Conservation (phyloP, 2,888 invertebrate species). For the Galerucella nymphaeae region DNA sequence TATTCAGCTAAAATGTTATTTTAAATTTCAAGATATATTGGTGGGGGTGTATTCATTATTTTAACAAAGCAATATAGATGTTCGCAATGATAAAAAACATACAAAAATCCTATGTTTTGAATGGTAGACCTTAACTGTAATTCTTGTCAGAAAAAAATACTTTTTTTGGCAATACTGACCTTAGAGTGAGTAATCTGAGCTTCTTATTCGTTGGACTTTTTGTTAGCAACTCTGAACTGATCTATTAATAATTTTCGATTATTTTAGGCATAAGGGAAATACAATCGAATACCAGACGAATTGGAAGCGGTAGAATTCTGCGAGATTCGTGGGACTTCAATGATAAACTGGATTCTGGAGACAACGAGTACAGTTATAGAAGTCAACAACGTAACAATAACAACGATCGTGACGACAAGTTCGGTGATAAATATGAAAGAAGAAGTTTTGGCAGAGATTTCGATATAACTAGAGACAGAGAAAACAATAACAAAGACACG, state of each 20-base stretch:
- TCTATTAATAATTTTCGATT: neutral
- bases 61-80: too few relatives aligned
- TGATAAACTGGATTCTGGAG: constrained; percentile 49
- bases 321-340: constrained; percentile 60
- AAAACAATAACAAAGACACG: constrained; percentile 45
- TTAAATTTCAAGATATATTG: too few relatives aligned
- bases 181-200: too few relatives aligned
- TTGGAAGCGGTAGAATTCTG: constrained; percentile 88
- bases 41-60: too few relatives aligned
- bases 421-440: constrained; percentile 45
- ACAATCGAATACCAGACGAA: constrained; percentile 68
- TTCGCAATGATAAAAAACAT: too few relatives aligned
- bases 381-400: constrained; percentile 48
- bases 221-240: too few relatives aligned
- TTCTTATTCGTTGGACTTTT: too few relatives aligned
- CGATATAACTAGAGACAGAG: constrained; percentile 59
- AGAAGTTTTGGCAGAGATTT: constrained; percentile 70
- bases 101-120: too few relatives aligned
- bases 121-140: too few relatives aligned
- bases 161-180: too few relatives aligned
- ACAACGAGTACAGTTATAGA: constrained; percentile 49
- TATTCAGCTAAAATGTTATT: too few relatives aligned
- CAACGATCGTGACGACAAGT: constrained; percentile 47
- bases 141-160: too few relatives aligned
- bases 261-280: constrained; percentile 52